A percentile compares a stretch with the other conserved stretches of the same genome.
Conservation (phyloP, 2,797 vertebrate genomes). For the Hirundo rustica region DNA sequence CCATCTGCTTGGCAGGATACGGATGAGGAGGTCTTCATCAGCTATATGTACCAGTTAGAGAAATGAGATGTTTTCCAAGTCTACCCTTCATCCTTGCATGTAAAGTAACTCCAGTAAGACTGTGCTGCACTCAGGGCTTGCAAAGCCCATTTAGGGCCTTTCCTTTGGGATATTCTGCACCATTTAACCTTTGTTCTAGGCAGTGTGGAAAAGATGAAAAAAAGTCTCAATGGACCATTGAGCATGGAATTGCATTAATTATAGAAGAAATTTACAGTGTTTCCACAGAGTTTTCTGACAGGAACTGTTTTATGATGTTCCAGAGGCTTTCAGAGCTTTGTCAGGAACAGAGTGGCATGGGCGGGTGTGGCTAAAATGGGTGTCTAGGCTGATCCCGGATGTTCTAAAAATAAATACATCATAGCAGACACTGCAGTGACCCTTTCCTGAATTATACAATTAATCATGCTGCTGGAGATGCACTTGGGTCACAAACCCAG, state of each 20-base stretch:
- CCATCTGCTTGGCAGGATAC: background rate
- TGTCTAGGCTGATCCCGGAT: constrained; percentile 31
- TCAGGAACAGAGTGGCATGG: background rate
- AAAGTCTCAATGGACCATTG: background rate
- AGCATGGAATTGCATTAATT: background rate
- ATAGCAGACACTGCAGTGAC: constrained; percentile 19
- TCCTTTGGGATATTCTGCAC: background rate
- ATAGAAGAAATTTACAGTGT: background rate
- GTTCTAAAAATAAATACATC: constrained; percentile 52
- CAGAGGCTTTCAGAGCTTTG: constrained; percentile 20
- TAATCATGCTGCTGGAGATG: background rate
- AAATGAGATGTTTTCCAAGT: background rate
- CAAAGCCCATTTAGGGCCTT: background rate
- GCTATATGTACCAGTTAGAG: background rate
- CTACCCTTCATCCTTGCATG: background rate
- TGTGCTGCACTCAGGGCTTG: background rate
- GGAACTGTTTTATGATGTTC: constrained; percentile 14
- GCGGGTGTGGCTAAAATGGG: constrained; percentile 5
- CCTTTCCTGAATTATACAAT: constrained; percentile 41
- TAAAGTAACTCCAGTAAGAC: background rate
- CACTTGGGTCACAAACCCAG: background rate
- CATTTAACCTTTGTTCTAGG: background rate
- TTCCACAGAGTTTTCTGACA: background rate
- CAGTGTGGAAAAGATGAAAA: background rate
- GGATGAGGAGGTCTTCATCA: background rate